Evolutionary conservation across 2,113 vertebrate species (phyloP), one percentile per base, ranked within the genome.

Genomic region (Istiophorus platypterus): DNA sequence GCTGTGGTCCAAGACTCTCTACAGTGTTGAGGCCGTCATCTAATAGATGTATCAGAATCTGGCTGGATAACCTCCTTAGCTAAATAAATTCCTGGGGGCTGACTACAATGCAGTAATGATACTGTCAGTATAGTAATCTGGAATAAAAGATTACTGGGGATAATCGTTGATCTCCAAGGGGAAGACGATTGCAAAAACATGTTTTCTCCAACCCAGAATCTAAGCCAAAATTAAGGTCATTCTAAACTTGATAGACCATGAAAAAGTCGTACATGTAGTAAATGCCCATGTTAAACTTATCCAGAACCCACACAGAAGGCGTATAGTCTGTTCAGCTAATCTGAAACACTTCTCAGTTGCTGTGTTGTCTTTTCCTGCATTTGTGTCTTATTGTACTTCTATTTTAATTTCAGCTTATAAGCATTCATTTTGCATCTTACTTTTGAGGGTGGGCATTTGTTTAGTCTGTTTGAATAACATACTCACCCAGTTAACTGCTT

Each of bases 151-250:
- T 74, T 62, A 83, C 39, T 18, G 42, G 2, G 17, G 27, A 31
- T 72, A 82, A 80, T 72, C 84, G 86, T 56, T 71, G 56, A 76
- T 71, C 63, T 73, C 69, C 17, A 22, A 62, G 34, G 39, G 39
- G 49, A 66, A 68, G 20, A 56, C 4, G 12, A 37, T 52, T n/a
- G 14, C 68, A 76, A 72, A 88, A 86, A 90, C 78, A 84, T 84
- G 78, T 86, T 88, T 89, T 80, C 49, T 76, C 49, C 9, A 1
- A 58, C 66, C 63, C 54, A 12, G 20, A 81, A 27, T 41, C 24
- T 64, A 41, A 29, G 14, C 26, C 39, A 49, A 67, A 78, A 22
- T 78, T 17, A 47, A 76, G 7, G 68, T 49, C 13, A 49, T 57
- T 39, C 11, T 27, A 8, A 73, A 73, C 51, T 72, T 72, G 15